Conservation (phyloP, 2,888 invertebrate species). For the Tiliacea citrago region DNA sequence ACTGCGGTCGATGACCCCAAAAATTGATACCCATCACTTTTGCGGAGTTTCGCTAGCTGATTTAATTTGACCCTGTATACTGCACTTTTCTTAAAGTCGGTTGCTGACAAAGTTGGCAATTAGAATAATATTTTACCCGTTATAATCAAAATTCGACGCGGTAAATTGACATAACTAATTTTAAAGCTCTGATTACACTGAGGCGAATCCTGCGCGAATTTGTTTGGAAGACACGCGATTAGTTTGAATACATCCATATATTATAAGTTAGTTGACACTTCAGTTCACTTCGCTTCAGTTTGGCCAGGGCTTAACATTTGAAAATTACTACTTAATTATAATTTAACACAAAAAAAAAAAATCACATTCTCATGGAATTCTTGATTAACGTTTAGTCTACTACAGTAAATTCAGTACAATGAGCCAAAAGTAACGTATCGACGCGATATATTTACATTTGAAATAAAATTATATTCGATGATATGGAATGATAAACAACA, state of each 20-base stretch:
- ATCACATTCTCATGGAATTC: constrained; percentile 36
- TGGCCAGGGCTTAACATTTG: neutral
- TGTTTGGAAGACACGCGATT: neutral
- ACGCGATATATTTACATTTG: neutral
- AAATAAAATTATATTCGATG: neutral
- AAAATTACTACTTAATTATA: constrained; percentile 24
- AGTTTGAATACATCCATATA: neutral
- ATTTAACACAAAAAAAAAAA: constrained; percentile 14
- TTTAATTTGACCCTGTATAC: too few species aligned
- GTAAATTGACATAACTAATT: neutral
- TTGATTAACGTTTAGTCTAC: constrained; percentile 3
- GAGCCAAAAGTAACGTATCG: neutral
- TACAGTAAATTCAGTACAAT: constrained; percentile 16
- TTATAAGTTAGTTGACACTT: too few species aligned
- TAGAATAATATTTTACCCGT: constrained; percentile 3
- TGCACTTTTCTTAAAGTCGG: constrained; percentile 22
- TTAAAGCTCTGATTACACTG: neutral
- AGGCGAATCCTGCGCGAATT: neutral
- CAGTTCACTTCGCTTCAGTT: neutral
- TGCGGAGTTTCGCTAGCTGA: too few species aligned
- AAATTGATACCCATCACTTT: too few species aligned
- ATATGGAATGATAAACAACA: neutral
- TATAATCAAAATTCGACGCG: constrained; percentile 2
- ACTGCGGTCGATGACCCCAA: too few species aligned
- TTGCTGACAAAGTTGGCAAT: constrained; percentile 11